Evolutionary conservation across 92 coral and sea anemone species (phyloP).

Genomic region (Porites rus): DNA sequence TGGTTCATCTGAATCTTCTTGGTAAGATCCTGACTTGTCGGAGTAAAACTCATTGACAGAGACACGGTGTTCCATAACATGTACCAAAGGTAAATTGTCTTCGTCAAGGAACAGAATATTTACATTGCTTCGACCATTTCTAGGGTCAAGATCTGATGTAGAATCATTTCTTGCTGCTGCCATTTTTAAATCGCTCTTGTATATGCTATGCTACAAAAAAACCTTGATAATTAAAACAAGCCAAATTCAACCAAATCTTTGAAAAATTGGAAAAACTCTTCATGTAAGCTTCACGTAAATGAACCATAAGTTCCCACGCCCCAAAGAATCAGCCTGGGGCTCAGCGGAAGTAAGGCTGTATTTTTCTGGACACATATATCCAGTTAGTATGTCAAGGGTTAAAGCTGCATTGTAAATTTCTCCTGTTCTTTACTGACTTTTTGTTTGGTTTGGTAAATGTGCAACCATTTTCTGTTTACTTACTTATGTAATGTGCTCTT

Average conservation of each 20-base stretch:
- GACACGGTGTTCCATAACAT: neutral
- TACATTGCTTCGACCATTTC: constrained; percentile 5
- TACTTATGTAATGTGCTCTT: too few species aligned
- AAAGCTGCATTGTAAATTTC: neutral
- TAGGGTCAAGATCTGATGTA: neutral
- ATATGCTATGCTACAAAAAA: neutral
- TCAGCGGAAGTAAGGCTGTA: neutral
- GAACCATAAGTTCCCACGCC: neutral
- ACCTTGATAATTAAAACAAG: neutral
- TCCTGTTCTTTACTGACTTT: too few species aligned
- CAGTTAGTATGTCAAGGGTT: constrained; percentile 7
- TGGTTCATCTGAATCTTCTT: neutral
- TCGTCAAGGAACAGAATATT: neutral
- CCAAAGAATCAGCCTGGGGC: neutral
- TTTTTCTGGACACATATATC: neutral
- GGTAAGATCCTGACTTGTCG: neutral
- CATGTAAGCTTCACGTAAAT: neutral
- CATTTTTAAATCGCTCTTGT: constrained; percentile 4
- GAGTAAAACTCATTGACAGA: neutral
- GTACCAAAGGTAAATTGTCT: neutral
- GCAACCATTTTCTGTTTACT: too few species aligned
- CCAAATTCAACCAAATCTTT: neutral
- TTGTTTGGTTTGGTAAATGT: too few species aligned
- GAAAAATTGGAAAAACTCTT: neutral
- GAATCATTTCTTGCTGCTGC: neutral